phyloP scores from a whole-genome alignment of 2,888 invertebrate genomes.

The Ophion obscuratus region DNA sequence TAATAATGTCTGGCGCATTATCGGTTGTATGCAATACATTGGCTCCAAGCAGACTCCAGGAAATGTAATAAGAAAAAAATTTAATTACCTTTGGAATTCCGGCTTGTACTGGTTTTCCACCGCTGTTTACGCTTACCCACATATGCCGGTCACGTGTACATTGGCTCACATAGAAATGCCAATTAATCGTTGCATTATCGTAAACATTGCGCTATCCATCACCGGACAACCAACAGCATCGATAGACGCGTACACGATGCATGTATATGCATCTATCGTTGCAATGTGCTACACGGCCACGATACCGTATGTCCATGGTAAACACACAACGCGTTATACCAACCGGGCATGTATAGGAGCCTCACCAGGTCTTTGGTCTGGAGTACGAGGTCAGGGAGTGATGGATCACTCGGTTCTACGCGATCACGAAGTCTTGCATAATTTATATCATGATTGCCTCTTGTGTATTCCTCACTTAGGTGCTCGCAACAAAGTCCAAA shows the following conservation, averaged over 20 bases:
- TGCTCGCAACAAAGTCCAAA: not conserved
- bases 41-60: not conserved
- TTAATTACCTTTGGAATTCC: not conserved
- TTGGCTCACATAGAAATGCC: constrained; percentile 32
- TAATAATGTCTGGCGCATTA: too few relatives aligned
- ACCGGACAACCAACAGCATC: constrained; percentile 59
- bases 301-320: constrained; percentile 51
- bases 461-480: constrained; percentile 26
- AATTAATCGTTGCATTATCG: constrained; percentile 66
- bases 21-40: too few relatives aligned
- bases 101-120: not conserved
- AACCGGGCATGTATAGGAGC: constrained; percentile 42
- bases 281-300: constrained; percentile 40
- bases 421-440: constrained; percentile 41
- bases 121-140: not conserved
- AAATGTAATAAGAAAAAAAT: not conserved
- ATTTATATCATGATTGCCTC: constrained; percentile 49
- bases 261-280: constrained; percentile 50
- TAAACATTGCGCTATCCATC: constrained; percentile 63
- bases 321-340: constrained; percentile 55
- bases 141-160: constrained; percentile 14
- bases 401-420: constrained; percentile 56
- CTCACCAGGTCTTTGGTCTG: constrained; percentile 31
- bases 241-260: constrained; percentile 52
- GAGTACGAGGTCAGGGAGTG: constrained; percentile 44